Evolutionary conservation across 2,888 invertebrate genomes (phyloP).

Genomic region (Mesorhabditis spiculigera): DNA sequence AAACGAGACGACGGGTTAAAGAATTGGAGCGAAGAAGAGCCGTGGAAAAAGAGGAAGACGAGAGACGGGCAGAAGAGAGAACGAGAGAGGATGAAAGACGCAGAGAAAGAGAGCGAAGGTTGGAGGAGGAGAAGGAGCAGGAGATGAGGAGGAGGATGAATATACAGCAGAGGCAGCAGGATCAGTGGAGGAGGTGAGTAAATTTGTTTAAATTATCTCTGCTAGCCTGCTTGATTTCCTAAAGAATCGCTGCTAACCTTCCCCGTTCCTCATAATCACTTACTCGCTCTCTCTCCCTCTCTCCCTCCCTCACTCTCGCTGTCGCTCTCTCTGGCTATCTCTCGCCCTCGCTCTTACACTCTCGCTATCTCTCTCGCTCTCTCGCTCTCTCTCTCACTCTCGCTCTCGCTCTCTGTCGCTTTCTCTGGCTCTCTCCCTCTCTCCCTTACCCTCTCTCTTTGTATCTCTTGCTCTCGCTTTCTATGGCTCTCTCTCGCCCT

Average conservation of each 20-base stretch:
- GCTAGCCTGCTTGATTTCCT: background rate
- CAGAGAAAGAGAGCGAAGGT: background rate
- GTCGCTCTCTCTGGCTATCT: background rate
- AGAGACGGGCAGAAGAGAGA: background rate
- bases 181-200: background rate
- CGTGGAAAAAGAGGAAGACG: background rate
- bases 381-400: too few relatives aligned
- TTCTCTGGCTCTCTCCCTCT: too few relatives aligned
- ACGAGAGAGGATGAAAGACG: background rate
- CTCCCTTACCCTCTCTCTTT: too few relatives aligned
- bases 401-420: too few relatives aligned
- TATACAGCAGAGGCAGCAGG: background rate
- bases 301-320: background rate
- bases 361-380: too few relatives aligned
- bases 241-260: background rate
- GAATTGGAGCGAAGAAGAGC: background rate
- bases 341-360: background rate
- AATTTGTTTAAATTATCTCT: background rate
- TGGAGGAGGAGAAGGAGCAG: background rate
- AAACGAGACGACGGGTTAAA: background rate
- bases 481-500: too few relatives aligned
- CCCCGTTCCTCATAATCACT: background rate
- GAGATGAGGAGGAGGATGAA: slow-evolving; percentile 2
- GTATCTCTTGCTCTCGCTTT: too few relatives aligned
- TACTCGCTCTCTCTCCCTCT: background rate